These are phyloP conservation scores for Progne subis DNA, from an alignment of 2,113 vertebrate genomes.

Conservation along the genomic window DNA sequence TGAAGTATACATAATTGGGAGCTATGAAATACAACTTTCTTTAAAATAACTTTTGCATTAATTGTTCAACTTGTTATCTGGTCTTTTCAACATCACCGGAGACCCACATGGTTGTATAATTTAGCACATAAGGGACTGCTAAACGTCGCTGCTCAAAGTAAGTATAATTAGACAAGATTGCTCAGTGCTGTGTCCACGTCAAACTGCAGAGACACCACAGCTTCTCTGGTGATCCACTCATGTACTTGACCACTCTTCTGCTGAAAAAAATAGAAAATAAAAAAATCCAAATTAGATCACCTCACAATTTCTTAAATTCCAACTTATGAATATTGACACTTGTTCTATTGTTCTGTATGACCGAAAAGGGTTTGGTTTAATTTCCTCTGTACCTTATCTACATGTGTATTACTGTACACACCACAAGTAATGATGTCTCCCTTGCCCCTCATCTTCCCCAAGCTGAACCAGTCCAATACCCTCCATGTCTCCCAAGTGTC, in stretches of 20 bases:
- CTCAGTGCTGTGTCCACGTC: not conserved
- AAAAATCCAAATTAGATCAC: not conserved
- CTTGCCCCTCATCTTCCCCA: not conserved
- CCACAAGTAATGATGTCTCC: not conserved
- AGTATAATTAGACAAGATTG: not conserved
- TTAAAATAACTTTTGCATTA: not conserved
- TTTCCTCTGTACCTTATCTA: not conserved
- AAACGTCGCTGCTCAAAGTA: not conserved
- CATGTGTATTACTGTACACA: not conserved
- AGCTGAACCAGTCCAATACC: accelerated
- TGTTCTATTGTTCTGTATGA: not conserved
- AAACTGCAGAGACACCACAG: not conserved
- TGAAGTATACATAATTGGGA: not conserved
- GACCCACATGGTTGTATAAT: not conserved
- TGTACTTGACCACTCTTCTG: not conserved
- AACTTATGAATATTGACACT: not conserved
- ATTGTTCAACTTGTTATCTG: not conserved
- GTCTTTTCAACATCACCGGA: not conserved
- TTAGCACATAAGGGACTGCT: not conserved
- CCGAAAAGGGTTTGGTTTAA: not conserved
- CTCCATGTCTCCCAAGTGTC: accelerated
- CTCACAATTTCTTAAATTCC: not conserved
- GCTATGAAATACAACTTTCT: not conserved
- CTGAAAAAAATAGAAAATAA: not conserved
- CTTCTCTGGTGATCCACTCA: not conserved